Evolutionary conservation across 2,888 invertebrate genomes (phyloP).

Genomic region (Heliconius charithonia): DNA sequence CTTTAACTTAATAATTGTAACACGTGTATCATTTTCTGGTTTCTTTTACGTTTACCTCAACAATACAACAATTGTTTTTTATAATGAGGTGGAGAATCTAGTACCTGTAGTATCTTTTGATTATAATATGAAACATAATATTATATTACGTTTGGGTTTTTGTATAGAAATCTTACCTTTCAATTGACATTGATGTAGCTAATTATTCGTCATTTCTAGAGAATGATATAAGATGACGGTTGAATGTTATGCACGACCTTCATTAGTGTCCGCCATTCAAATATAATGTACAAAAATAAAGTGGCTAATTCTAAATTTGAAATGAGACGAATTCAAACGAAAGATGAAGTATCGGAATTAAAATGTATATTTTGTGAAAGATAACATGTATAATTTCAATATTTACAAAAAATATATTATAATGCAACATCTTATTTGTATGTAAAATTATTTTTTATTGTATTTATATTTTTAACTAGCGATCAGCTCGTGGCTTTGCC

Average conservation of each 20-base stretch:
- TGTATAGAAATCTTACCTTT: slow-evolving; percentile 3
- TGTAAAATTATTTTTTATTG: not conserved
- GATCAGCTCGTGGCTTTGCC: too few relatives aligned
- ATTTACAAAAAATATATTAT: not conserved
- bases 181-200: slow-evolving; percentile 38
- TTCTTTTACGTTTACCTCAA: slow-evolving; percentile 28
- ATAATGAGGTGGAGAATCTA: slow-evolving; percentile 16
- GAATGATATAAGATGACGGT: slow-evolving; percentile 41
- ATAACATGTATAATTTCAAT: not conserved
- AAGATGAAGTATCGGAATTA: slow-evolving; percentile 23
- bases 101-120: not conserved
- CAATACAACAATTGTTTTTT: slow-evolving; percentile 24
- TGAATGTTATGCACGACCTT: slow-evolving; percentile 44
- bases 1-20: slow-evolving; percentile 63
- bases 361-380: slow-evolving; percentile 13
- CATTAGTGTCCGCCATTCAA: slow-evolving; percentile 43
- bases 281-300: slow-evolving; percentile 46
- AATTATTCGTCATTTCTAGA: slow-evolving; percentile 36
- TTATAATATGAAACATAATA: not conserved
- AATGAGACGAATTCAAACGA: slow-evolving; percentile 29
- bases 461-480: too few relatives aligned
- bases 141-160: not conserved
- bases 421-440: not conserved
- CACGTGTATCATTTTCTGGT: slow-evolving; percentile 53
- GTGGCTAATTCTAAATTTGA: slow-evolving; percentile 41